Percentiles rank a stretch among this genome's conserved stretches.
Evolutionary conservation across 35 echinoderm and acorn worm species (phyloP).

Genomic region (Nesometra sesokonis): DNA sequence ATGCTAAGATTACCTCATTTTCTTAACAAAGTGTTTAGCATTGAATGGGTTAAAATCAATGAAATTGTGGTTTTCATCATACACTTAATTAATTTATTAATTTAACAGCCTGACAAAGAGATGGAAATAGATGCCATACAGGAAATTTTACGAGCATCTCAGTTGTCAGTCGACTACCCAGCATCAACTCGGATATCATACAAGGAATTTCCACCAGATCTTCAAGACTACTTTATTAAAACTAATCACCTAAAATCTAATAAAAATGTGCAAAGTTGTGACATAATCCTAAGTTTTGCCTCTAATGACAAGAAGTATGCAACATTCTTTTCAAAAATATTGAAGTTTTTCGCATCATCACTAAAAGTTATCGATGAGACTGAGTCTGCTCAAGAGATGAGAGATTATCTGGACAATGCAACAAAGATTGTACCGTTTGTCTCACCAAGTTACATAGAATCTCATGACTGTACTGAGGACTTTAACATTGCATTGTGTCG

Average conservation of each 20-base stretch:
- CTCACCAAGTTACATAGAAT: conserved; percentile 67
- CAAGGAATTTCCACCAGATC: background rate
- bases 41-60: too few species aligned
- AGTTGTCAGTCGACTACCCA: background rate
- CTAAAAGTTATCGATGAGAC: conserved; percentile 18
- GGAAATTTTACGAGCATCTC: background rate
- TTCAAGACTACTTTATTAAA: background rate
- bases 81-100: too few species aligned
- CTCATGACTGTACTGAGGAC: conserved; percentile 75
- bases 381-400: conserved; percentile 41
- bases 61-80: too few species aligned
- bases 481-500: conserved; percentile 83
- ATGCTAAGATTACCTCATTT: too few species aligned
- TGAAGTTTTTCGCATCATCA: conserved; percentile 12
- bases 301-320: conserved; percentile 40
- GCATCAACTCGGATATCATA: background rate
- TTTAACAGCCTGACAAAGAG: too few species aligned
- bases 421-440: conserved; percentile 55
- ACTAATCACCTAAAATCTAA: background rate
- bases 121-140: background rate
- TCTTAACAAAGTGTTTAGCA: too few species aligned
- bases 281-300: conserved; percentile 47
- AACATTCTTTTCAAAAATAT: background rate
- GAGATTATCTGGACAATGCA: conserved; percentile 41
- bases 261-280: conserved; percentile 2